phyloP scores from a whole-genome alignment of 1,140 invertebrate genomes.

The Manduca sexta region DNA sequence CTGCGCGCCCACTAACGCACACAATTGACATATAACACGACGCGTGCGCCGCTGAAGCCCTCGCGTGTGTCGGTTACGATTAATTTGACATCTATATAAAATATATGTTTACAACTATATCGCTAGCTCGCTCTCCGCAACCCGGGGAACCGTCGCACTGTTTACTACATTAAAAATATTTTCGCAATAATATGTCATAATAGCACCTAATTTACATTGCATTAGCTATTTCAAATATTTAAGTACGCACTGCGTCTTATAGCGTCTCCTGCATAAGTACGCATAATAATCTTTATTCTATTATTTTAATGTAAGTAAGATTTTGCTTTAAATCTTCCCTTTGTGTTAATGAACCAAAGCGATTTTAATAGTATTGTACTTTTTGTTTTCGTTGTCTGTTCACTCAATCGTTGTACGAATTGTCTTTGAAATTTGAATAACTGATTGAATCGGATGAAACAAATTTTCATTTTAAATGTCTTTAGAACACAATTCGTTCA shows the following conservation, averaged over 20 bases:
- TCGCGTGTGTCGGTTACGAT: slow-evolving; percentile 36
- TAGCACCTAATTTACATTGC: background rate
- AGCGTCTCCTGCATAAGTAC: background rate
- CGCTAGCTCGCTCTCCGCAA: slow-evolving; percentile 9
- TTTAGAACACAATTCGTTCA: too few species aligned
- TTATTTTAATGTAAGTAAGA: too few species aligned
- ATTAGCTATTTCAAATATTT: background rate
- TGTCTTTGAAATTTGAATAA: too few species aligned
- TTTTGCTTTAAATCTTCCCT: too few species aligned
- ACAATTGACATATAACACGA: slow-evolving; percentile 71
- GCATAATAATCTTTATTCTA: too few species aligned
- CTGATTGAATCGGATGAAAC: too few species aligned
- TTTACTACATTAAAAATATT: background rate
- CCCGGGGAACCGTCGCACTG: background rate
- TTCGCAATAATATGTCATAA: background rate
- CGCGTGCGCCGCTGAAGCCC: slow-evolving; percentile 57
- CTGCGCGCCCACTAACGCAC: slow-evolving; percentile 37
- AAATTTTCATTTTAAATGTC: too few species aligned
- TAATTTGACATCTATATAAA: slow-evolving; percentile 65
- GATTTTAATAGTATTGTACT: too few species aligned
- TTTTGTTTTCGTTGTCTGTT: too few species aligned
- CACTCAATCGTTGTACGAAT: too few species aligned
- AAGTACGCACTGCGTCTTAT: background rate
- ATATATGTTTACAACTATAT: slow-evolving; percentile 53
- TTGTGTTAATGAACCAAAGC: too few species aligned